Evolutionary conservation across 1,140 invertebrate genomes (phyloP).

Genomic region (Aphelenchoides avenae): DNA sequence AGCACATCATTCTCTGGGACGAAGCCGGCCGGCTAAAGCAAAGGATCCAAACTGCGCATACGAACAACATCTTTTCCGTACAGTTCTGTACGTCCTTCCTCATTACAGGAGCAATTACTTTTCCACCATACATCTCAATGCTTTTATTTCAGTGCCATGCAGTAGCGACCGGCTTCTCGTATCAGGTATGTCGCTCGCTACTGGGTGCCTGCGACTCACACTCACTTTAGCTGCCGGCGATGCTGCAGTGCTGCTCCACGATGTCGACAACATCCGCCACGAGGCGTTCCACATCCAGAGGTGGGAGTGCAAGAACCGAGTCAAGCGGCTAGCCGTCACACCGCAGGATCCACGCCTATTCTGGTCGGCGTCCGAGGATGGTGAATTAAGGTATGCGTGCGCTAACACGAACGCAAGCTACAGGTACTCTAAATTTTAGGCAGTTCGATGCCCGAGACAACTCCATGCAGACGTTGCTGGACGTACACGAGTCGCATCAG

Average conservation of each 20-base stretch:
- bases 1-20: conserved; percentile 18
- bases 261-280: conserved; percentile 11
- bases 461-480: conserved; percentile 3
- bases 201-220: no score
- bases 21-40: conserved; percentile 15
- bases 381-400: conserved; percentile 18
- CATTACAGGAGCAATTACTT: no score
- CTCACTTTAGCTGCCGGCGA: conserved; percentile 23
- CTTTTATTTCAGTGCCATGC: no score
- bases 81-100: no score
- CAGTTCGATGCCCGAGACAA: conserved; percentile 28
- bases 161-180: no score
- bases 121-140: no score
- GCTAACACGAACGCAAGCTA: neutral
- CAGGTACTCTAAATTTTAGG: conserved; percentile 7
- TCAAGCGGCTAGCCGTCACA: conserved; percentile 16
- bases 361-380: conserved; percentile 29
- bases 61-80: conserved; percentile 28
- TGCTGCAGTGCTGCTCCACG: conserved; percentile 16
- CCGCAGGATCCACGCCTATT: conserved; percentile 14
- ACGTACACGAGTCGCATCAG: conserved; percentile 17
- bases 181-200: no score
- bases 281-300: conserved; percentile 8
- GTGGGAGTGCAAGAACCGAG: conserved; percentile 20
- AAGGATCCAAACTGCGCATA: conserved; percentile 12